Base-by-base conservation (phyloP, 2,113 vertebrate genomes). In the Procapra przewalskii region DNA sequence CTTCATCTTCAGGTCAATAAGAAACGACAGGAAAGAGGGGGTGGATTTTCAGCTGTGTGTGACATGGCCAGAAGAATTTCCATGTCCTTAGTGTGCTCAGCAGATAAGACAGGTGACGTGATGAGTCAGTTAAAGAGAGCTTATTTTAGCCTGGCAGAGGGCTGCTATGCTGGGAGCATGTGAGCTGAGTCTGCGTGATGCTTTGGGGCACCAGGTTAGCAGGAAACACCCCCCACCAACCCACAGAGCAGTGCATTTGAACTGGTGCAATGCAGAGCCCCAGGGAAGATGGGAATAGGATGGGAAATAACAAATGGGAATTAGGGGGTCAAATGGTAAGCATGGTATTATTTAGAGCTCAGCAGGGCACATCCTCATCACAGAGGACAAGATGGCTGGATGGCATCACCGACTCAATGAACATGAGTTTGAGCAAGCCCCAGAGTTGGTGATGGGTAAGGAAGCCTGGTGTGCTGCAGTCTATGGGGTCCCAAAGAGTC, bases 81-180 rank as follows among this genome's bases (percentile, higher is more conserved):
- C 10, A 11, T 0, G 10, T 14, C 52, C 14, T 54, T 31, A 3
- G 59, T 5, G 0, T 31, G 3, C 2, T 3, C 9, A 0, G 54
- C 1, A 0, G 10, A 33, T 11, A 5, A 92, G 25, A 86, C 9
- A 17, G 3, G 48, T 10, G 17, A 33, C 27, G 14, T 1, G 3
- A 10, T 21, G 21, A 64, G 15, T 31, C 59, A 40, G 17, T 3
- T 40, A 48, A 84, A 23, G 31, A 40, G 29, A 40, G 15, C 21
- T 40, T 12, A 9, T 17, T 23, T 10, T 17, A 48, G 16, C 2
- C 3, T 48, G 23, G 7, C 6, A 1, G 3, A 31, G 14, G 55
- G 50, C 10, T 5, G 7, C 81, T 17, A 2, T 19, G 4, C 40
- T 7, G 21, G 6, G 25, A 45, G 3, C 11, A 14, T 0, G 4